Evolutionary conservation across 2,113 vertebrate genomes (phyloP).

Genomic region (Poecilia latipinna): DNA sequence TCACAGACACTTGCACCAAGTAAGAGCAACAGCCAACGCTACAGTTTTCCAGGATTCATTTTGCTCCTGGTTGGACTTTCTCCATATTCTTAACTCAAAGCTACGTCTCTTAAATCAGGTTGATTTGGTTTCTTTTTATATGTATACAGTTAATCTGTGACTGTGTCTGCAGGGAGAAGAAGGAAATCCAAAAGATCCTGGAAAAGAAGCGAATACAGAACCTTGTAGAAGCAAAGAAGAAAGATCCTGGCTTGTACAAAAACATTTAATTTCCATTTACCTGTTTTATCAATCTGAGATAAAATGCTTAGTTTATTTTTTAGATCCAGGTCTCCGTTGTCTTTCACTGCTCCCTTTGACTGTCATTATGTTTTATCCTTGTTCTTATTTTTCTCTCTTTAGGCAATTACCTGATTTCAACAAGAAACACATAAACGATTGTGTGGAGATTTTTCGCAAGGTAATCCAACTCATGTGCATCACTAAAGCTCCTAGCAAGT

Average conservation of each 20-base stretch:
- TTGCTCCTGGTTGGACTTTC: neutral
- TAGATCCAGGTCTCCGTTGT: neutral
- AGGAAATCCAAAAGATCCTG: conserved; percentile 88
- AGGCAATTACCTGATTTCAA: conserved; percentile 89
- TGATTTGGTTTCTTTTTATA: neutral
- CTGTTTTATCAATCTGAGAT: neutral
- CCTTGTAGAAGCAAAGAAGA: conserved; percentile 79
- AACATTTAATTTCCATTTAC: neutral
- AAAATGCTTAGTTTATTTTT: neutral
- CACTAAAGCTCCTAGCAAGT: neutral
- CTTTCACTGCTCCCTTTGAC: neutral
- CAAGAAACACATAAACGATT: conserved; percentile 87
- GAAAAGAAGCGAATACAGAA: conserved; percentile 89
- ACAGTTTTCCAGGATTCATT: neutral
- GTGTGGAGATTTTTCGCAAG: conserved; percentile 82
- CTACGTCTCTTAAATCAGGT: neutral
- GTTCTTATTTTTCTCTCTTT: conserved; percentile 11
- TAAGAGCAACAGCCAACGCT: conserved; percentile 50
- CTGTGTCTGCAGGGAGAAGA: conserved; percentile 84
- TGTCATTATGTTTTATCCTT: neutral
- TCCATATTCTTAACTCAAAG: neutral
- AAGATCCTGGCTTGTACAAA: conserved; percentile 83
- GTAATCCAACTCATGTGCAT: conserved; percentile 51
- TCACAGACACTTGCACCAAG: conserved; percentile 86
- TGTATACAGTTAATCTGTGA: neutral